Base-by-base conservation (phyloP, 2,113 vertebrate genomes). In the Myocastor coypus region DNA sequence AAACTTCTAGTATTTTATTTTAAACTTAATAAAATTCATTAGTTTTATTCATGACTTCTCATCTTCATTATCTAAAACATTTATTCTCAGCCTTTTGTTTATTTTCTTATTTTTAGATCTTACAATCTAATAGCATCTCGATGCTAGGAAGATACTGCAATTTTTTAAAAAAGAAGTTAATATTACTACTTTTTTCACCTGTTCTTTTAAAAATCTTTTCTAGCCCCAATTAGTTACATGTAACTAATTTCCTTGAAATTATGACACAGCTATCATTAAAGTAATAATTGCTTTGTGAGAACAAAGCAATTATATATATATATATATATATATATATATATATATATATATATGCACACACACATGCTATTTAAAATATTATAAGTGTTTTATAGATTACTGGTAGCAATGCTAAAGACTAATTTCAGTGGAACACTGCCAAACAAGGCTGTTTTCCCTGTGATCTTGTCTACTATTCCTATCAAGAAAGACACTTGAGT, bases 181-280 rank as follows among this genome's bases (percentile, higher is more conserved):
- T 57, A 61, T 57, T 11, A 1, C 16, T 94, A 20, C 3, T 66
- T 63, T 81, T 86, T 55, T 3, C 55, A 14, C 55, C 42, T 17
- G 26, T 82, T 20, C 52, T 63, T 52, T 46, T 4, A 34, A 84
- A 3, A 2, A 26, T 78, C 3, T 42, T 24, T 92, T 87, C 20
- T 87, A 26, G 7, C 28, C 4, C 2, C 22, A 83, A 19, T 87
- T 89, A 80, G 52, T 52, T 78, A 91, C 17, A 83, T 10, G 4
- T 10, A 30, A 93, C 81, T 85, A 85, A 75, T 96, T 78, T 96
- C 61, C 80, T 17, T 87, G 83, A 89, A 88, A 4, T 63, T 69
- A 37, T 59, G 14, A 88, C 26, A 93, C 63, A 86, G 85, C 28
- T 73, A 75, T 50, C 32, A 68, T 59, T 42, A 57, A 85, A 46